Base-by-base conservation (phyloP, 2,888 invertebrate species). In the Troglohyphantes excavatus region DNA sequence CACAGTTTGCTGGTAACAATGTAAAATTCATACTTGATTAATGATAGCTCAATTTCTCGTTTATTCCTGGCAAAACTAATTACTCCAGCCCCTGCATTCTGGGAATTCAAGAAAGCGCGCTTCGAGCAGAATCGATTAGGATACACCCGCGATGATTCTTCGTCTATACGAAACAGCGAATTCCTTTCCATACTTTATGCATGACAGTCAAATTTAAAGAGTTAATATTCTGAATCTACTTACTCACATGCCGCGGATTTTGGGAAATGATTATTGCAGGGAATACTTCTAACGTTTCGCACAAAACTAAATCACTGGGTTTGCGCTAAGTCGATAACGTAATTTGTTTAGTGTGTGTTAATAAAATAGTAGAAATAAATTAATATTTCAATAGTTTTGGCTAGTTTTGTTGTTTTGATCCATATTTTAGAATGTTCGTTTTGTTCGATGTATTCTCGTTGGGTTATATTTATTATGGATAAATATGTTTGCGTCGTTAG, bases 141-240 rank as follows among this genome's bases (percentile, higher is more conserved):
- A 33, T 19, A n/a, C n/a, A n/a, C 26, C 53, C 39, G 13, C 61
- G 61, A 86, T 86, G 78, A 86, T 86, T 86, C 86, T 86, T 78
- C 53, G 65, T 53, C 63, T 46, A 7, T 53, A 53, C 29, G 75
- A 53, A 76, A 68, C 39, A 33, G 70, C 13, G 46, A 29, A 86
- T 78, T 86, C 78, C 82, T 39, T n/a, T 26, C 46, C 70, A 70
- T 72, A 46, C 33, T 70, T 82, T 82, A 82, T 53, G 33, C 82
- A 70, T 82, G 82, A 82, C 82, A 82, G 82, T 46, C 82, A 82
- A 82, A 82, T 82, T 82, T 82, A 82, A 82, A 39, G 82, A 82
- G 82, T 82, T 82, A 82, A 82, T 82, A 72, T 86, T 86, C 53
- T 39, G 72, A 70, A 70, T 76, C 59, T 29, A 70, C 39, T 82